These are phyloP conservation scores for Odocoileus hemionus DNA, from an alignment of 2,113 vertebrate species.

Conservation along the genomic window DNA sequence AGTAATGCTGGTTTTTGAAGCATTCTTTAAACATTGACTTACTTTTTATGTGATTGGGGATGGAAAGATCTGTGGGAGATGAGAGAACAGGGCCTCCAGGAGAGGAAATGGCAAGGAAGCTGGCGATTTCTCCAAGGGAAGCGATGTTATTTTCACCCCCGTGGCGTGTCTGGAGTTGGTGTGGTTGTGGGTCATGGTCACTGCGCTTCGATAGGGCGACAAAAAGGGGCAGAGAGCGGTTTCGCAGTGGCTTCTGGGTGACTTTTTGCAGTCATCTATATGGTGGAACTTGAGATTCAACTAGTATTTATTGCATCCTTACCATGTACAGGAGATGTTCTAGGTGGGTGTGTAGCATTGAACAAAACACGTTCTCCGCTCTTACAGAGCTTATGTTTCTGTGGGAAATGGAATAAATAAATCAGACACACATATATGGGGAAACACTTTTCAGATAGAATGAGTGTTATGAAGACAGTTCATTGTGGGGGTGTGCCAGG, in stretches of 20 bases:
- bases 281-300: neutral
- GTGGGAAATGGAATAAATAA: neutral
- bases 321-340: neutral
- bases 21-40: neutral
- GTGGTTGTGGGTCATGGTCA: neutral
- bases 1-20: neutral
- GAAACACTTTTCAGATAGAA: neutral
- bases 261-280: neutral
- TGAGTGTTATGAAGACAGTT: neutral
- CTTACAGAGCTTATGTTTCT: neutral
- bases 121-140: neutral
- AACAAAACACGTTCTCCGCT: neutral
- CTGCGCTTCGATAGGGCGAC: neutral
- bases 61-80: neutral
- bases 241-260: neutral
- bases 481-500: neutral
- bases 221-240: neutral
- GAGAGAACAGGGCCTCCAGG: neutral
- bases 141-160: rapidly evolving
- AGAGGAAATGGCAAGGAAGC: neutral
- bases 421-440: neutral
- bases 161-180: neutral
- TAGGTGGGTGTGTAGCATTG: neutral
- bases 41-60: neutral
- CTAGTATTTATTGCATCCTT: neutral